Percentiles rank a stretch among this genome's conserved stretches.
These are phyloP conservation scores for Erynnis tages DNA, from an alignment of 2,888 invertebrate species.

Conservation along the genomic window DNA sequence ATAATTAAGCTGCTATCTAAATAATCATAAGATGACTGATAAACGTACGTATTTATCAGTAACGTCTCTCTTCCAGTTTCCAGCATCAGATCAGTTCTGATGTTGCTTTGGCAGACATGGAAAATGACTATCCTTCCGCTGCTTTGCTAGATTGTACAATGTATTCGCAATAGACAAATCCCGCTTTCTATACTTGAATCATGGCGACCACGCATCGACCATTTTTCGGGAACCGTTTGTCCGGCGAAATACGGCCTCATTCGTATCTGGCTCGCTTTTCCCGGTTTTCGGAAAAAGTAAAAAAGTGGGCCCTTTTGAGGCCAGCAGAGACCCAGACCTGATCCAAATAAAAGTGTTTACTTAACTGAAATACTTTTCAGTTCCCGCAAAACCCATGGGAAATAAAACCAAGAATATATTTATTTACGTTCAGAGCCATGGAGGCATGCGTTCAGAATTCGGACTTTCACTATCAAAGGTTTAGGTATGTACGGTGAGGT, in stretches of 20 bases:
- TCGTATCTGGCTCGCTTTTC: slow-evolving; percentile 8
- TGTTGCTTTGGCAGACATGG: too few relatives aligned
- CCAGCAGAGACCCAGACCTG: slow-evolving; percentile 7
- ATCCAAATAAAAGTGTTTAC: slow-evolving; percentile 10
- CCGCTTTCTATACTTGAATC: background rate
- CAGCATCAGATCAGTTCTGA: too few relatives aligned
- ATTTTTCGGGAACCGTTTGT: slow-evolving; percentile 10
- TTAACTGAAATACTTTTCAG: slow-evolving; percentile 19
- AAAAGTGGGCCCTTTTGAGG: slow-evolving; percentile 19
- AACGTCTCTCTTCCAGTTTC: too few relatives aligned
- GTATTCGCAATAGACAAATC: too few relatives aligned
- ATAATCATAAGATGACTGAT: too few relatives aligned
- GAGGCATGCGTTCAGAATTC: background rate
- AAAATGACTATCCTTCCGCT: too few relatives aligned
- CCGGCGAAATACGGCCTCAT: slow-evolving; percentile 12
- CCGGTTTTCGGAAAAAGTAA: slow-evolving; percentile 18
- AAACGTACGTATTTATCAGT: too few relatives aligned
- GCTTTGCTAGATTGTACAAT: too few relatives aligned
- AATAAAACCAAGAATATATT: slow-evolving; percentile 24
- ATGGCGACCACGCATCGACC: background rate
- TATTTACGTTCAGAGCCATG: slow-evolving; percentile 8
- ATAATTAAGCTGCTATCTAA: too few relatives aligned
- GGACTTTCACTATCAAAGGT: slow-evolving; percentile 17
- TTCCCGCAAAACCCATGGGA: slow-evolving; percentile 1
- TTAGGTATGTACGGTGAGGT: background rate